Conservation (phyloP, 2,113 vertebrate species). For the Myiopsitta monachus region DNA sequence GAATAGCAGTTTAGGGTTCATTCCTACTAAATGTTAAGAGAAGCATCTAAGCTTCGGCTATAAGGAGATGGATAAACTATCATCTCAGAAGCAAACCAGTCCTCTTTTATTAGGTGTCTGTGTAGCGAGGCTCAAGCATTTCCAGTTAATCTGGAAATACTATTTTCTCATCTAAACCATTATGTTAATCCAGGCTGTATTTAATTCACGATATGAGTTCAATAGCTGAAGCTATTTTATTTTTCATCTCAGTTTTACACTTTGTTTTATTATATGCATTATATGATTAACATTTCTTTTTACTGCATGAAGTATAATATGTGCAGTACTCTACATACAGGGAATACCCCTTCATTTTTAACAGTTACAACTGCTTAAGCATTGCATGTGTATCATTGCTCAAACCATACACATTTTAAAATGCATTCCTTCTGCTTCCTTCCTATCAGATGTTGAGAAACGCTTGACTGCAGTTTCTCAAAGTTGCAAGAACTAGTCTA, state of each 20-base stretch:
- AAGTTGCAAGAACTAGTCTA: conserved; percentile 35
- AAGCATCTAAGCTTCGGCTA: background rate
- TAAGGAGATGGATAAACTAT: background rate
- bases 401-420: conserved; percentile 10
- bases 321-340: background rate
- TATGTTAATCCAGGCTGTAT: background rate
- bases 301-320: background rate
- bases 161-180: background rate
- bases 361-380: background rate
- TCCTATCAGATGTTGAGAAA: conserved; percentile 62
- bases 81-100: background rate
- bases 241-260: background rate
- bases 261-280: background rate
- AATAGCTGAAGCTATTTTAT: background rate
- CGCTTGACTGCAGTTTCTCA: conserved; percentile 18
- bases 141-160: background rate
- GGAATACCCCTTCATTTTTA: background rate
- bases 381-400: background rate
- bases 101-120: background rate
- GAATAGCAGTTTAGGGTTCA: background rate
- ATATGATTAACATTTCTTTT: background rate
- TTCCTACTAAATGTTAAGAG: background rate
- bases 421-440: background rate
- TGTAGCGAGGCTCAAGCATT: background rate
- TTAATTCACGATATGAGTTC: background rate